Base-by-base conservation (phyloP, 2,888 invertebrate species). In the Aphidius colemani region DNA sequence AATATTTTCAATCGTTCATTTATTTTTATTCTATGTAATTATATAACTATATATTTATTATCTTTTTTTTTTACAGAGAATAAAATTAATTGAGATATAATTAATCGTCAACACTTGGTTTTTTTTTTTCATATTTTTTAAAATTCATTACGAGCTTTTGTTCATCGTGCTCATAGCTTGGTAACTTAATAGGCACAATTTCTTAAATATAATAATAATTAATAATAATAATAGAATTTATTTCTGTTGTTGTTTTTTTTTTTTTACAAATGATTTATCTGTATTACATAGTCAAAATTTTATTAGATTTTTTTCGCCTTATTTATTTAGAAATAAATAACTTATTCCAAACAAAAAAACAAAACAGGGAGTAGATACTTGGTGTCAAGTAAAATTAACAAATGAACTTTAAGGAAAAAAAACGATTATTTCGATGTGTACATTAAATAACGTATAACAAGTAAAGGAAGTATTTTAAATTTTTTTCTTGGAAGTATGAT, bases 171-270 rank as follows among this genome's bases (percentile, higher is more conserved):
- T 65, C 60, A 60, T 62, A 63, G 60, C 61, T 57, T 67, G 69
- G 68, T 67, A 70, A 67, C 69, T 69, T 61, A 56, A 66, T 66
- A 71, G 70, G 69, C 70, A 69, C 68, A 62, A 66, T 53, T 59
- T 45, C 44, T 55, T 69, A 48, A 56, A 64, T 62, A 57, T 66
- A 43, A 45, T 68, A 56, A 64, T 53, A 65, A 65, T 71, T 58
- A 51, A 56, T 58, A 63, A 63, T 66, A n/a, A 41, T 57, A 49
- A 60, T 63, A 57, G 13, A 13, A 13, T 13, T 13, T 13, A 13
- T 13, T 13, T 1, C 64, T 56, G 65, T 45, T 66, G 61, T 67
- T 62, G 59, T 51, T 62, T 41, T 57, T 46, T 39, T 59, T 64
- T 13, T 40, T 46, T 9, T 11, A 43, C 45, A 51, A 60, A 53